Evolutionary conservation across 2,113 vertebrate species (phyloP).

Genomic region (Furnarius figulus): DNA sequence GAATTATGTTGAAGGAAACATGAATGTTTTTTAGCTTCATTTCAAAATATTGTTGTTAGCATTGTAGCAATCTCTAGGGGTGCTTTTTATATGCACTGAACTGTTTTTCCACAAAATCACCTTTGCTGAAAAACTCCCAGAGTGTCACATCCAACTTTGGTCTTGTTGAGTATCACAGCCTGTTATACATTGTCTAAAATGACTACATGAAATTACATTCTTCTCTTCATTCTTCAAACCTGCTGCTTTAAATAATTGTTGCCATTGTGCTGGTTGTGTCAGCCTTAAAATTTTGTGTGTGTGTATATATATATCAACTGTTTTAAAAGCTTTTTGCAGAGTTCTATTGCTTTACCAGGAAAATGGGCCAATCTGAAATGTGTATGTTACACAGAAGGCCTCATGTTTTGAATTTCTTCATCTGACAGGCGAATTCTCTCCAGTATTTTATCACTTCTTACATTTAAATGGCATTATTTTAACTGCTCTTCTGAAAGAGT

Average conservation of each 20-base stretch:
- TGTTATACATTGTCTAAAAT: not conserved
- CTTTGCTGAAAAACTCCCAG: constrained; percentile 3
- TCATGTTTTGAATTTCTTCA: constrained; percentile 7
- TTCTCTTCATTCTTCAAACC: not conserved
- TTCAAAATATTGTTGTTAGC: constrained; percentile 29
- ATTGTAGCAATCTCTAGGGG: not conserved
- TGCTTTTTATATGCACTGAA: not conserved
- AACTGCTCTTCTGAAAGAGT: not conserved
- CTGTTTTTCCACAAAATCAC: not conserved
- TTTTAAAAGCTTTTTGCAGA: not conserved
- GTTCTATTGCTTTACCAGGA: not conserved
- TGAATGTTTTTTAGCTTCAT: not conserved
- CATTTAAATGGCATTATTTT: constrained; percentile 25
- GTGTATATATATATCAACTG: not conserved
- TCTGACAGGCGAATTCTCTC: constrained; percentile 12
- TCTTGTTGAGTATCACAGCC: not conserved
- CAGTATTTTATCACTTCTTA: constrained; percentile 7
- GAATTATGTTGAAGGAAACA: not conserved
- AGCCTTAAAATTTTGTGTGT: not conserved
- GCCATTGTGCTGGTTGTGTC: not conserved
- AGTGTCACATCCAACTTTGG: not conserved
- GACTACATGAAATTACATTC: not conserved
- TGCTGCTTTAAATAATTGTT: not conserved
- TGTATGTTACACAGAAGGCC: not conserved
- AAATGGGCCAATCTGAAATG: not conserved